These are phyloP conservation scores for Bergia puertoricense DNA, from an alignment of 92 coral and sea anemone genomes.

Conservation along the genomic window DNA sequence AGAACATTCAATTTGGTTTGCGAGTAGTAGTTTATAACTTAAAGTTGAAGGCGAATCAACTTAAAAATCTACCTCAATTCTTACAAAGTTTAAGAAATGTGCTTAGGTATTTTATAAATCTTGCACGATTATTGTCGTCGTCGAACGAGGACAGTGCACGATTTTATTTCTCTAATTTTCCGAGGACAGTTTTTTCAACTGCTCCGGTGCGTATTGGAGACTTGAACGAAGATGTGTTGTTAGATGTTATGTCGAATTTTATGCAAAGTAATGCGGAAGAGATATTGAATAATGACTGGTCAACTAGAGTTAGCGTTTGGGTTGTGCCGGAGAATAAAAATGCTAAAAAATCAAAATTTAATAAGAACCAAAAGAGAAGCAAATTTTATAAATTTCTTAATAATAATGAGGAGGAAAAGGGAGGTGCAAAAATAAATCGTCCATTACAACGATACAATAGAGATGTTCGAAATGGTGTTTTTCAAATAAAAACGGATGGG, in stretches of 20 bases:
- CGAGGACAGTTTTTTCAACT: background rate
- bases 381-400: background rate
- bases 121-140: conserved; percentile 5
- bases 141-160: background rate
- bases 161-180: background rate
- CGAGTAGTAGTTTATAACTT: background rate
- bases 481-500: conserved; percentile 2
- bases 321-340: background rate
- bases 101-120: background rate
- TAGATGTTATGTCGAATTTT: background rate
- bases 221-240: background rate
- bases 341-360: conserved; percentile 2
- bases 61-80: background rate
- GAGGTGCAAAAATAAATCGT: background rate
- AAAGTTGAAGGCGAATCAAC: background rate
- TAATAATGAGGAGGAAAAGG: background rate
- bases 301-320: background rate
- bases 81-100: background rate
- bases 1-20: background rate
- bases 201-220: background rate
- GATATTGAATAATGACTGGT: background rate
- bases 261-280: conserved; percentile 4
- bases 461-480: background rate
- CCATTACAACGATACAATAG: background rate
- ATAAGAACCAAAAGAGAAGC: background rate